Base-by-base conservation (phyloP, 2,888 invertebrate species). In the Rhyacophila evoluta region DNA sequence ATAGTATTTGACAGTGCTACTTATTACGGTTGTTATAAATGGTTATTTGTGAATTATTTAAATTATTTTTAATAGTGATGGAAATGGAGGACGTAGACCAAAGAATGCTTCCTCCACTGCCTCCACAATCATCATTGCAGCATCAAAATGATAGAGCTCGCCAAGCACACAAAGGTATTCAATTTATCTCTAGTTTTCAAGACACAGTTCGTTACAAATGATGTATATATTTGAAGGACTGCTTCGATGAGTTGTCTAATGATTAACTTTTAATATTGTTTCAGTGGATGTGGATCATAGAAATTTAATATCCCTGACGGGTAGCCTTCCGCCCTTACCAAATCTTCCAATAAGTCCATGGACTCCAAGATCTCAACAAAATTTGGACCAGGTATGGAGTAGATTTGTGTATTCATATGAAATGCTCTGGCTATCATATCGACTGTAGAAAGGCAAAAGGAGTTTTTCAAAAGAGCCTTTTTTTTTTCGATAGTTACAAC, bases 261-360 rank as follows among this genome's bases (percentile, higher is more conserved):
- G n/a, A 55, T 19, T 8, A 19, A 55, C 8, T 55, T 55, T 55
- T 2, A 68, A 67, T 75, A 74, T 68, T 68, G 19, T 70, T 74
- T 88, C 83, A 78, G 81, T 91, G 86, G 95, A 95, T 85, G 93
- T 95, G 72, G 95, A 95, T 86, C 95, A 95, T 84, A 91, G 96
- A 83, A 96, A 96, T 87, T 87, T 96, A 80, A 96, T 96, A 84
- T 94, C 95, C 79, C 86, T 96, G 73, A 96, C 96, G 10, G 95
- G 95, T 38, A 83, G 85, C 8, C 84, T 84, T 12, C 83, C 85
- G 4, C 84, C 84, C 0, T 74, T 79, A 12, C 83, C 84, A 38
- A 83, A 81, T 33, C 81, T 75, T 55, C 78, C 79, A 33, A 82
- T 27, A 74, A 73, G 72, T 19, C 80, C 80, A 8, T 82, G 82